Base-by-base conservation (phyloP, 2,888 invertebrate genomes). In the Synanthedon tipuliformis region DNA sequence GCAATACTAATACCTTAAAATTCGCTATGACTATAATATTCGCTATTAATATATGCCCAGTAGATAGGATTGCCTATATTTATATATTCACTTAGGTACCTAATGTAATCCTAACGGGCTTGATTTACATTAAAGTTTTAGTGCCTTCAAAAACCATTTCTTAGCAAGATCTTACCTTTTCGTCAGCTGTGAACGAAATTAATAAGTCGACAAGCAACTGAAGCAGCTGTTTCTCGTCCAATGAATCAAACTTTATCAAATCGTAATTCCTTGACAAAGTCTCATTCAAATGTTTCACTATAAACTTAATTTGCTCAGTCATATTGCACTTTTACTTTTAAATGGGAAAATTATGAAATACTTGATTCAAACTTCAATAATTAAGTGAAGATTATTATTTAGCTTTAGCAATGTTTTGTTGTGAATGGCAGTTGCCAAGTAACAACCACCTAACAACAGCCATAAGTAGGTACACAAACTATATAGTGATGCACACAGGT, bases 181-280 rank as follows among this genome's bases (percentile, higher is more conserved):
- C 89, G 63, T 90, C 90, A 51, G 91, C 89, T 69, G 93, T 92
- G 63, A 93, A 90, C 64, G 89, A 87, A n/a, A 89, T 89, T 50
- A 95, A 83, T n/a, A 94, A 89, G 84, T 95, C 94, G 61, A 91
- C 91, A 18, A 95, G 80, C 57, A 94, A 86, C 85, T 95, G 95
- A 16, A 96, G 76, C 55, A 96, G 82, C 66, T 93, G 92, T 57
- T 93, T 91, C 50, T 92, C 90, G 56, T 90, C 90, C 55, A 96
- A 79, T 4, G 94, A 90, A 81, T 96, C 96, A 76, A 96, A 95
- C 61, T 94, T 93, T 66, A 96, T 94, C 56, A 96, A 80, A 69
- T 95, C 95, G 67, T 92, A 94, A 67, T 90, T 92, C 64, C 92
- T 92, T 52, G 89, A 90, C 62, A 95, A 90, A 50, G 89, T 85